Evolutionary conservation across 30 jellyfish, hydroid and myxozoan genomes (phyloP), one percentile per base, ranked within the genome.

Genomic region (Chironex yamaguchii): DNA sequence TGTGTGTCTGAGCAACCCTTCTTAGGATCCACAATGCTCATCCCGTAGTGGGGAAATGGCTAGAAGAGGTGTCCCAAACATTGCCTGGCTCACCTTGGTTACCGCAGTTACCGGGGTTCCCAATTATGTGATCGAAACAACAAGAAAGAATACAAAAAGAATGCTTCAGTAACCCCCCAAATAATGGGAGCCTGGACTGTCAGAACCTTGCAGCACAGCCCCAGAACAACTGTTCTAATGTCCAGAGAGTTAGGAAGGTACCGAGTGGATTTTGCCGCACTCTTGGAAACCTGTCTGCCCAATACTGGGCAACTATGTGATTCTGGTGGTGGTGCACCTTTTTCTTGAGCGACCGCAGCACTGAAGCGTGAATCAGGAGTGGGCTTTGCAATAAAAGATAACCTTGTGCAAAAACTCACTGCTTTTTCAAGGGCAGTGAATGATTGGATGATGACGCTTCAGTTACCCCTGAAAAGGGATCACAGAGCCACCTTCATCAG

Each of bases 361-460:
- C 9, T 17, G 86, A 72, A 32, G 4, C 81, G 81, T 29, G 76
- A 72, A 42, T 29, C 86, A 6, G 86, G 70, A 4, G 86, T 72
- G 2, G 80, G 86, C 35, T 72, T 72, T 67, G 86, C 71, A 2
- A 35, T 72, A 3, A 34, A 26, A 35, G 1, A 12, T n/a, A 33
- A 26, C 2, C 76, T 72, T 42, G 88, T 50, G 9, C 52, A 34
- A n/a, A 42, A 70, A 52, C 81, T 50, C 25, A 25, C 13, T 32
- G 36, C 22, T 36, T 32, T 20, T 9, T 67, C 82, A 11, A 42
- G 29, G 34, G 81, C 63, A n/a, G 33, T 83, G n/a, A 67, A 52
- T 62, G 79, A 81, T 34, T 67, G 91, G 21, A 29, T 81, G 14
- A 84, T 84, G 94, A 70, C 94, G 27, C 20, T 84, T 62, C 29